phyloP scores from a whole-genome alignment of 2,113 vertebrate genomes.

The Phyllostomus hastatus region DNA sequence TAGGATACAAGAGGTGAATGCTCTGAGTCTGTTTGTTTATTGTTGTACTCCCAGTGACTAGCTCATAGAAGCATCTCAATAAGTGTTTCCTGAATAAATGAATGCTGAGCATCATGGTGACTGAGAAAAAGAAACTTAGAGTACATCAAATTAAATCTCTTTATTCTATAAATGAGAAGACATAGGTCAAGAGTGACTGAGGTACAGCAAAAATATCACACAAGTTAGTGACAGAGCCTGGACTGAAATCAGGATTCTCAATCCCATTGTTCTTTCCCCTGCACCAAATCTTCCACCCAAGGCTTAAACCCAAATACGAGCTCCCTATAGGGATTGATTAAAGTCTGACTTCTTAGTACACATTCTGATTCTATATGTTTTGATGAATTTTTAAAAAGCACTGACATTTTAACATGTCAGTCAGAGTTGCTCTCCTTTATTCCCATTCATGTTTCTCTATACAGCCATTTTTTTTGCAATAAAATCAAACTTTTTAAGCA shows the following conservation, averaged over 20 bases:
- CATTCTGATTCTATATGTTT: not conserved
- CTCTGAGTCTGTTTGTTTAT: not conserved
- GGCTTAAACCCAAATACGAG: not conserved
- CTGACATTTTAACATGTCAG: not conserved
- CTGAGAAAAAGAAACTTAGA: not conserved
- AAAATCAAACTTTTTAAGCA: slow-evolving; percentile 40
- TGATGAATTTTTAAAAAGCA: not conserved
- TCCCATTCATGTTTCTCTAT: not conserved
- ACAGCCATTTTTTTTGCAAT: not conserved
- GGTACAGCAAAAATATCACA: not conserved
- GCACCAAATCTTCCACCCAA: not conserved
- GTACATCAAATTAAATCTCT: not conserved
- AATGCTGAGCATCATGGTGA: not conserved
- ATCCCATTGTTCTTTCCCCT: not conserved
- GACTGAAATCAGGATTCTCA: not conserved
- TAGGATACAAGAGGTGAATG: not conserved
- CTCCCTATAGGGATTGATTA: not conserved
- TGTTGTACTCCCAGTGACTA: not conserved
- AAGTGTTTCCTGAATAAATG: not conserved
- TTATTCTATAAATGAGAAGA: slow-evolving; percentile 1
- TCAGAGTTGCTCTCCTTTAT: not conserved
- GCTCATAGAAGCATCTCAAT: not conserved
- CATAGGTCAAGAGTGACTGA: not conserved
- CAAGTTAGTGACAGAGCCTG: not conserved
- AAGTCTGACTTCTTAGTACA: not conserved